Evolutionary conservation across 2,113 vertebrate species (phyloP).

Genomic region (Corythoichthys intestinalis): DNA sequence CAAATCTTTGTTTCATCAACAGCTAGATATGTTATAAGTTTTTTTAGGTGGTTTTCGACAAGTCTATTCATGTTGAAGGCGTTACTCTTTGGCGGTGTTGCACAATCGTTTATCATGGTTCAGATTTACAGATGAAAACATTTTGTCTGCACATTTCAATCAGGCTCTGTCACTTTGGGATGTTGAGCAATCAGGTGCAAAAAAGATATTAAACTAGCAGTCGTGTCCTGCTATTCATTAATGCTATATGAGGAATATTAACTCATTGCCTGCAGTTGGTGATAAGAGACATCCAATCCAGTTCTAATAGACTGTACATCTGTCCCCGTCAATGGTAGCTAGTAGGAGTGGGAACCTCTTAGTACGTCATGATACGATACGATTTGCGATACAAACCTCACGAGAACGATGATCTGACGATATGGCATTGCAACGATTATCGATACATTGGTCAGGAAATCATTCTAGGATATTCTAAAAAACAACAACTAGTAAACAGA

Average conservation of each 20-base stretch:
- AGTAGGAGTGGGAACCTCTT: too few relatives aligned
- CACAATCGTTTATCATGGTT: slow-evolving; percentile 14
- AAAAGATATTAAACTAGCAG: not conserved
- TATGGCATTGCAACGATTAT: too few relatives aligned
- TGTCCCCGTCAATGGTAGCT: too few relatives aligned
- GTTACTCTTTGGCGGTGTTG: not conserved
- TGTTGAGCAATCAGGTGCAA: slow-evolving; percentile 14
- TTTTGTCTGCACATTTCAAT: slow-evolving; percentile 13
- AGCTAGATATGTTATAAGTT: not conserved
- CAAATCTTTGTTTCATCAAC: not conserved
- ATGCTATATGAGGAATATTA: not conserved
- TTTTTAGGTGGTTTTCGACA: slow-evolving; percentile 9
- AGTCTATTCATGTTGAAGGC: slow-evolving; percentile 31
- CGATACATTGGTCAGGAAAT: too few relatives aligned
- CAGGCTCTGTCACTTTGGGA: slow-evolving; percentile 5
- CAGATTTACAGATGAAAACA: slow-evolving; percentile 25
- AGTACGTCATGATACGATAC: too few relatives aligned
- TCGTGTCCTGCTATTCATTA: not conserved
- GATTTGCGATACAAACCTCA: too few relatives aligned
- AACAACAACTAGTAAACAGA: too few relatives aligned
- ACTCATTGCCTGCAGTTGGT: too few relatives aligned
- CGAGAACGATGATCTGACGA: too few relatives aligned
- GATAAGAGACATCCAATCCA: too few relatives aligned
- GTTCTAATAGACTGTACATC: too few relatives aligned
- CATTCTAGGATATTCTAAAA: too few relatives aligned